Evolutionary conservation across 2,888 invertebrate genomes (phyloP).

Genomic region (Ormia ochracea): DNA sequence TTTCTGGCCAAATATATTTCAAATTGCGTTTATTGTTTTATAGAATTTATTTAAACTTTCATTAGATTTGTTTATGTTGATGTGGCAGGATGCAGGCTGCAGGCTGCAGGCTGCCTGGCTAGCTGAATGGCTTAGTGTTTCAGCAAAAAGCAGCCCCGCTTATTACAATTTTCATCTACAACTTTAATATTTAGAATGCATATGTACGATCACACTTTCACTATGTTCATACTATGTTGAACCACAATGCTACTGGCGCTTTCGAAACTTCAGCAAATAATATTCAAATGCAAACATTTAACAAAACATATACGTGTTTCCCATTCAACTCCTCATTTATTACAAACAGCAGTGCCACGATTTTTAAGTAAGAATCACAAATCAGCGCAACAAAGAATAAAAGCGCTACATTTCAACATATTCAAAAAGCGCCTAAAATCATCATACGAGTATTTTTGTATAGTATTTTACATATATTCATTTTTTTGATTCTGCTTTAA

Average conservation of each 20-base stretch:
- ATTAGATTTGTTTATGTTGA: slow-evolving; percentile 37
- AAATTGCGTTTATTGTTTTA: slow-evolving; percentile 26
- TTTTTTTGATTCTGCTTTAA: no score
- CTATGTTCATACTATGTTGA: not conserved
- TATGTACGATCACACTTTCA: not conserved
- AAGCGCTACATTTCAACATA: no score
- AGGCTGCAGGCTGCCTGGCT: not conserved
- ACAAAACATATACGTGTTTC: not conserved
- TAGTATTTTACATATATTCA: no score
- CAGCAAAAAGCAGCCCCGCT: slow-evolving; percentile 23
- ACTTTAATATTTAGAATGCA: slow-evolving; percentile 37
- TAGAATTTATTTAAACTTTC: not conserved
- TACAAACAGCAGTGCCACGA: no score
- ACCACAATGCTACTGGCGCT: slow-evolving; percentile 55
- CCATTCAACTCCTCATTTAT: no score
- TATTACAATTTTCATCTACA: slow-evolving; percentile 57
- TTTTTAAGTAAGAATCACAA: no score
- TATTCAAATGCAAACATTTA: not conserved
- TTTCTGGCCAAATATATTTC: slow-evolving; percentile 42
- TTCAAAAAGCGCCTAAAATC: no score
- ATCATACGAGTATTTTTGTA: no score
- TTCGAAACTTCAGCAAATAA: slow-evolving; percentile 13
- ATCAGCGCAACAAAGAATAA: no score
- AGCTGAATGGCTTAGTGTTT: not conserved
- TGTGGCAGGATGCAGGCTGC: no score